phyloP scores from a whole-genome alignment of 1,140 invertebrate genomes.

The Bombus vancouverensis region DNA sequence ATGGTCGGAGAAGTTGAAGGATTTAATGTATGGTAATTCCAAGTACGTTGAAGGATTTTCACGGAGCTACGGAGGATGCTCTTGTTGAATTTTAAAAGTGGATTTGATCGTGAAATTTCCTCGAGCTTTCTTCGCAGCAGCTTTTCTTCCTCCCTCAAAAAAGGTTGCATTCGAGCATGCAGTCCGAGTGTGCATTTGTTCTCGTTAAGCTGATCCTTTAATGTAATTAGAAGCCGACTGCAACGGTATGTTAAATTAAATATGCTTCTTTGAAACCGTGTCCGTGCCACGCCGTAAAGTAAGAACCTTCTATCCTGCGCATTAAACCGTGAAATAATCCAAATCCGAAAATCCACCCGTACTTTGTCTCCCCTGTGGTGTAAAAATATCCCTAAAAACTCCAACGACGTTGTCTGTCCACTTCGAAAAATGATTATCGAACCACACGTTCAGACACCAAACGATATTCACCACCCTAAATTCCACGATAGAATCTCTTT shows the following conservation, averaged over 20 bases:
- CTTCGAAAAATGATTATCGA: background rate
- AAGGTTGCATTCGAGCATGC: background rate
- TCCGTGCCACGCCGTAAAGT: background rate
- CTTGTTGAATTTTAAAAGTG: background rate
- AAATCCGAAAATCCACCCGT: background rate
- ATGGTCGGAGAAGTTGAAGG: background rate
- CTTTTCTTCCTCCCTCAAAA: too few relatives aligned
- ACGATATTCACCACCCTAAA: too few relatives aligned
- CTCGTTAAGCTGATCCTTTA: constrained; percentile 1
- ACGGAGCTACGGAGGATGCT: background rate
- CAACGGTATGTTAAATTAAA: constrained; percentile 6
- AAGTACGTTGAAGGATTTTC: background rate
- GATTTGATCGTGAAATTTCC: background rate
- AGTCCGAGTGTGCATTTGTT: background rate
- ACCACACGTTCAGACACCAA: background rate
- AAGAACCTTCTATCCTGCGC: background rate
- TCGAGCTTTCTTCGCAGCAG: background rate
- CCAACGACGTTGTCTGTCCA: background rate
- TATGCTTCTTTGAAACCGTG: background rate
- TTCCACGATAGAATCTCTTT: background rate
- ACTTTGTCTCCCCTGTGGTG: background rate
- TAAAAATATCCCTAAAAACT: background rate
- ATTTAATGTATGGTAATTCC: background rate
- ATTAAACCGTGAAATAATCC: too few relatives aligned
- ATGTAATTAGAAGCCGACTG: background rate